Percentiles rank a stretch among this genome's conserved stretches.
These are phyloP conservation scores for Holcopasites calliopsidis DNA, from an alignment of 1,140 invertebrate species.

Conservation along the genomic window DNA sequence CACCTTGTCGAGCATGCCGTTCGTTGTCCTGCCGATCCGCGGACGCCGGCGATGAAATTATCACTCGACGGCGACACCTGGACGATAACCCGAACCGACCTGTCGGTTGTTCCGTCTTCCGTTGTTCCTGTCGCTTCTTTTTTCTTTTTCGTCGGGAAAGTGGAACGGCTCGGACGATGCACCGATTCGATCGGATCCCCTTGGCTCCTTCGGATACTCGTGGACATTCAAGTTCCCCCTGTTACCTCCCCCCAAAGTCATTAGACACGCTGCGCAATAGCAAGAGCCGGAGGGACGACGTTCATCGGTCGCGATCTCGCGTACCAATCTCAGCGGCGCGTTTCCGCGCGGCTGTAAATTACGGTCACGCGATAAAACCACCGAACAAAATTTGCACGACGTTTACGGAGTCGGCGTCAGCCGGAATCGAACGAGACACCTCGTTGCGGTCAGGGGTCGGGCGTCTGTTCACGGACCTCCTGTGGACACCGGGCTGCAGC, in stretches of 20 bases:
- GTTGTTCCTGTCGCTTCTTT: background rate
- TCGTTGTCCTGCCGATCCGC: constrained; percentile 36
- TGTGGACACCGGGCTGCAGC: constrained; percentile 65
- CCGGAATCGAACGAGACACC: constrained; percentile 75
- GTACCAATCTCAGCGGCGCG: background rate
- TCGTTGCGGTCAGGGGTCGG: constrained; percentile 71
- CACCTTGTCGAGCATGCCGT: constrained; percentile 33
- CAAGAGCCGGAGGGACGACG: no score
- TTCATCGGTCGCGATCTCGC: background rate
- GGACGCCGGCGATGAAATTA: constrained; percentile 22
- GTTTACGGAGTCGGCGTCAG: constrained; percentile 76
- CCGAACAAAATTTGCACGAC: constrained; percentile 77
- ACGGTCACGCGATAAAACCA: constrained; percentile 62
- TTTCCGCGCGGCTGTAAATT: constrained; percentile 67
- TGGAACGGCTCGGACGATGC: no score
- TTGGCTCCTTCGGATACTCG: no score
- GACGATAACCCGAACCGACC: background rate
- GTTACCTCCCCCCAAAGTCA: no score
- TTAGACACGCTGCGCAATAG: no score
- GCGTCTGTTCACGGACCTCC: constrained; percentile 70
- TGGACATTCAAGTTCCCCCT: no score
- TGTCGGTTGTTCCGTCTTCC: background rate
- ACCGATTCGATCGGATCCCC: no score
- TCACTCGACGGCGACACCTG: constrained; percentile 12
- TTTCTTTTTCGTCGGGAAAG: background rate